Conservation (phyloP, 2,113 vertebrate species). For the Brienomyrus longianalis region DNA sequence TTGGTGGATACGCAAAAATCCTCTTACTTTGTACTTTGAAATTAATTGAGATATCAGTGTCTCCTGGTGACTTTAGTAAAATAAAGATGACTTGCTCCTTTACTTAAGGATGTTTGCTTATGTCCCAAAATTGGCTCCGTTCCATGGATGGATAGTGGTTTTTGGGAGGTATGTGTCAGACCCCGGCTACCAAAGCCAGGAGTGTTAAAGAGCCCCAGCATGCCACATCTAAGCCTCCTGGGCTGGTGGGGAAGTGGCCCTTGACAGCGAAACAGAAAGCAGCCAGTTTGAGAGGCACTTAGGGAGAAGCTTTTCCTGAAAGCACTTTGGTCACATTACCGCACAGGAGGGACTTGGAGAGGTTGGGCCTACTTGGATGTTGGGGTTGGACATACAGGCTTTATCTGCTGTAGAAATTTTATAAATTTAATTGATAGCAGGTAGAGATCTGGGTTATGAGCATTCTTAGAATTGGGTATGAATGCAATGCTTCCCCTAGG, state of each 20-base stretch:
- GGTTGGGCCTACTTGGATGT: neutral
- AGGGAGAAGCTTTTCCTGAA: neutral
- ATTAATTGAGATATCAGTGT: neutral
- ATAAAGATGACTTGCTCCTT: neutral
- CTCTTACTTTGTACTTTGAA: neutral
- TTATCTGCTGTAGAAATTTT: neutral
- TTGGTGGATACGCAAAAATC: neutral
- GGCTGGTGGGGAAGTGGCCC: neutral
- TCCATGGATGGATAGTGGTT: neutral
- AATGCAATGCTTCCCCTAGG: neutral
- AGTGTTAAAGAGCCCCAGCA: neutral
- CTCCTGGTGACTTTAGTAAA: neutral
- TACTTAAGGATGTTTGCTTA: neutral
- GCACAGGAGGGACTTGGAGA: neutral
- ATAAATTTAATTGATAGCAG: neutral
- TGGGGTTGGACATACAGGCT: neutral
- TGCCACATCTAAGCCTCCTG: no score
- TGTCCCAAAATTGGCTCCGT: no score
- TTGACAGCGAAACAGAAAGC: neutral
- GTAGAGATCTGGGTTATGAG: neutral
- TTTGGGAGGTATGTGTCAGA: neutral
- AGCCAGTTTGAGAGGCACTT: neutral
- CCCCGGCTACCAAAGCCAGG: neutral
- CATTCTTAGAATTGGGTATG: neutral
- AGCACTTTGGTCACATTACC: neutral